Evolutionary conservation across 2,797 vertebrate species (phyloP).

Genomic region (Anas bahamensis): DNA sequence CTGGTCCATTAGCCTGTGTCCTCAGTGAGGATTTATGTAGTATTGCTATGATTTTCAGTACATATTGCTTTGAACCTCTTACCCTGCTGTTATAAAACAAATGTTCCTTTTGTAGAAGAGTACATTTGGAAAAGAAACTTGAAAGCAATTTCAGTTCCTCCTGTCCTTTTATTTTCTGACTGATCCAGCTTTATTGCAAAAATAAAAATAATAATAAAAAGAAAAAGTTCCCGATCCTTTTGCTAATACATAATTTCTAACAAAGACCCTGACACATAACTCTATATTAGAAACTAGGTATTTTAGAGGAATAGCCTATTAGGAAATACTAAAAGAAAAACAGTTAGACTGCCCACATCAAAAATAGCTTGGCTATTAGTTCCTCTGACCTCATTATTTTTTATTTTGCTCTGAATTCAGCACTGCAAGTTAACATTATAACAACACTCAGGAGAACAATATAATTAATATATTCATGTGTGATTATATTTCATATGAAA

Average conservation of each 20-base stretch:
- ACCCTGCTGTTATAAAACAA: conserved; percentile 2
- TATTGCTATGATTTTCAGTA: not conserved
- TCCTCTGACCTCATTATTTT: not conserved
- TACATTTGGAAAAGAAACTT: conserved; percentile 24
- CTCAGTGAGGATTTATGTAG: not conserved
- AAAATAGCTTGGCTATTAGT: conserved; percentile 31
- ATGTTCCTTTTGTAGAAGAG: not conserved
- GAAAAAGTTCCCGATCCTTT: conserved; percentile 41
- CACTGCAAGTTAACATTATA: not conserved
- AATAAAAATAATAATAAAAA: not conserved
- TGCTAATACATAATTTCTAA: conserved; percentile 49
- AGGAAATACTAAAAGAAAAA: not conserved
- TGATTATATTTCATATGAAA: not conserved
- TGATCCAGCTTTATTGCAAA: conserved; percentile 56
- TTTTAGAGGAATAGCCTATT: conserved; percentile 37
- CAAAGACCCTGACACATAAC: conserved; percentile 28
- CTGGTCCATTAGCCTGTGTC: not conserved
- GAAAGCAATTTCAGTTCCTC: conserved; percentile 18
- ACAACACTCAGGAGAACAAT: not conserved
- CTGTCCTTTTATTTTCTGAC: conserved; percentile 36
- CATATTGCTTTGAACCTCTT: conserved; percentile 5
- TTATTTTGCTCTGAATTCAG: conserved; percentile 19
- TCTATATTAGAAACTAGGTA: conserved; percentile 46
- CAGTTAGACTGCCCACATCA: not conserved
- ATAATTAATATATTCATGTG: not conserved